phyloP scores from a whole-genome alignment of 2,113 vertebrate species.

The Abramis brama region DNA sequence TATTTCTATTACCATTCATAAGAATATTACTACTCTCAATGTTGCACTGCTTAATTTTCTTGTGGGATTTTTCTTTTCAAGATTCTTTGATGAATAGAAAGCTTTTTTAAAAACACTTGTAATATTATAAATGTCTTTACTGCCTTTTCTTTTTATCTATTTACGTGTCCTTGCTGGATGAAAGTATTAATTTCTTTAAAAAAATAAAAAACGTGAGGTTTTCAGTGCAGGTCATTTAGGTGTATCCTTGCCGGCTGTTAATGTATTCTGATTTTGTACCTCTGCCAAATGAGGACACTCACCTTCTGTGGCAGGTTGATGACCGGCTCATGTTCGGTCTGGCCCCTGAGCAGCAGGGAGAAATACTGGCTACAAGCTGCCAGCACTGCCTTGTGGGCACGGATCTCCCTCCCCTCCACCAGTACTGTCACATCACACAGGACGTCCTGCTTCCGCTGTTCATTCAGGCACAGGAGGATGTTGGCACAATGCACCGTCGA shows the following conservation, averaged over 20 bases:
- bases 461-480: constrained; percentile 95
- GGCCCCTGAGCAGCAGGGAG: constrained; percentile 87
- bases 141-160: not conserved
- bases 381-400: constrained; percentile 91
- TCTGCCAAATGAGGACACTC: constrained; percentile 45
- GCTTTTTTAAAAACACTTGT: not conserved
- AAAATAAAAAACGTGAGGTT: not conserved
- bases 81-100: not conserved
- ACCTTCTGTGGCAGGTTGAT: constrained; percentile 94
- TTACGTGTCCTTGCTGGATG: not conserved
- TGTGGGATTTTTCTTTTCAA: not conserved
- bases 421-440: constrained; percentile 92
- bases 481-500: constrained; percentile 96
- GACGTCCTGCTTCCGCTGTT: constrained; percentile 93
- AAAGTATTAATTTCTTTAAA: not conserved
- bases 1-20: not conserved
- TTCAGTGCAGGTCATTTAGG: not conserved
- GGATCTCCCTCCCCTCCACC: constrained; percentile 91
- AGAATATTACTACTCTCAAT: not conserved
- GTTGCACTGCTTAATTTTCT: not conserved
- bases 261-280: not conserved
- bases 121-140: not conserved
- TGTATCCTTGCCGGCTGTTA: constrained; percentile 9
- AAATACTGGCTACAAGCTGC: constrained; percentile 95
- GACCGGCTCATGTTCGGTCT: constrained; percentile 85